phyloP scores from a whole-genome alignment of 2,888 invertebrate genomes.

The Polia nebulosa region DNA sequence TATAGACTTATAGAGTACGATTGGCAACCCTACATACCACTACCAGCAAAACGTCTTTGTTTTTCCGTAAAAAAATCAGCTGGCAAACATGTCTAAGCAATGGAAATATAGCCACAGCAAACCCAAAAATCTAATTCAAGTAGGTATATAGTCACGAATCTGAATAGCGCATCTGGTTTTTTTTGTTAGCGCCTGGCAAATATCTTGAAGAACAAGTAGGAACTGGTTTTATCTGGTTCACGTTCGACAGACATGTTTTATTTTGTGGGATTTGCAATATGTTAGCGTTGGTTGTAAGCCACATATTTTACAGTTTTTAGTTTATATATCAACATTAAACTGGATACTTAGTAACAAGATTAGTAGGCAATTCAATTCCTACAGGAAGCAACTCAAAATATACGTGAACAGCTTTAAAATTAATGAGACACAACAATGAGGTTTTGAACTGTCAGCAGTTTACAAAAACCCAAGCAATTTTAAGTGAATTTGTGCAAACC shows the following conservation, averaged over 20 bases:
- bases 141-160: conserved; percentile 47
- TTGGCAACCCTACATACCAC: no score
- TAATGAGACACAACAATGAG: not conserved
- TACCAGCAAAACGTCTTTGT: not conserved
- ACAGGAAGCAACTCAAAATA: not conserved
- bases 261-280: conserved; percentile 20
- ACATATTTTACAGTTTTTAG: not conserved
- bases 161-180: conserved; percentile 29
- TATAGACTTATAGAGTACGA: no score
- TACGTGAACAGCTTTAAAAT: not conserved
- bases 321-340: not conserved
- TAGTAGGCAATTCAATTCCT: not conserved
- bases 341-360: not conserved
- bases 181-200: conserved; percentile 8
- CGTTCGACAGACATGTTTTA: conserved; percentile 8
- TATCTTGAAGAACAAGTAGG: conserved; percentile 16
- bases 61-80: conserved; percentile 2
- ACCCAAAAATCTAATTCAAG: not conserved
- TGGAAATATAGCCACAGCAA: conserved; percentile 9
- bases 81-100: conserved; percentile 2
- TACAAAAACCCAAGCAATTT: conserved; percentile 37
- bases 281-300: not conserved
- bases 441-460: not conserved
- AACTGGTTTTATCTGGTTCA: conserved; percentile 38
- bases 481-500: conserved; percentile 19